These are phyloP conservation scores for Nomada fucata DNA, from an alignment of 2,888 invertebrate genomes.

Conservation along the genomic window DNA sequence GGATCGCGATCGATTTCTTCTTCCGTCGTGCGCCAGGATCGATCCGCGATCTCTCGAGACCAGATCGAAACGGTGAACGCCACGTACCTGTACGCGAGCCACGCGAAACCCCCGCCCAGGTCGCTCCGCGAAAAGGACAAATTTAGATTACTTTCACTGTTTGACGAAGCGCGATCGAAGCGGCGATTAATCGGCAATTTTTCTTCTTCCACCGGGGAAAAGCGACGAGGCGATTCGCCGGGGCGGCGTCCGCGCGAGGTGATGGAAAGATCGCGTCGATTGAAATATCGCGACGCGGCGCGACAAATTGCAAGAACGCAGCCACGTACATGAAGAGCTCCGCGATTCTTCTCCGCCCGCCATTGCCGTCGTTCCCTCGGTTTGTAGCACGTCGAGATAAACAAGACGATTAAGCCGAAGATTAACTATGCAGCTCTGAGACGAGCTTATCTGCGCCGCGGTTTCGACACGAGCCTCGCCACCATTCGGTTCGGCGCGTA, in stretches of 20 bases:
- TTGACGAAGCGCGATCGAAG: constrained; percentile 56
- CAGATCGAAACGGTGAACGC: constrained; percentile 28
- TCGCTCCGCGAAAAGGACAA: constrained; percentile 51
- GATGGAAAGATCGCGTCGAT: constrained; percentile 18
- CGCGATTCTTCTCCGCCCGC: constrained; percentile 33
- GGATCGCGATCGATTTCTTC: constrained; percentile 60
- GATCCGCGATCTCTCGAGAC: constrained; percentile 46
- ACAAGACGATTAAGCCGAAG: constrained; percentile 58
- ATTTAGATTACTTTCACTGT: constrained; percentile 70
- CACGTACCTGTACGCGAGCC: background rate
- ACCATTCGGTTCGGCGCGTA: constrained; percentile 24
- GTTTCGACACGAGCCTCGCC: constrained; percentile 53
- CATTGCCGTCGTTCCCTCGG: constrained; percentile 54
- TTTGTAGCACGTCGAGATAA: constrained; percentile 59
- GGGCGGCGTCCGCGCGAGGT: too few species aligned
- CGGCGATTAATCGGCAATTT: constrained; percentile 39
- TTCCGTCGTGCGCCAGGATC: constrained; percentile 41
- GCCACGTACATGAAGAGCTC: constrained; percentile 48
- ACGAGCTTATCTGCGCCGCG: constrained; percentile 56
- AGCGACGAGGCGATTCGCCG: background rate
- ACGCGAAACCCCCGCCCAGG: constrained; percentile 37
- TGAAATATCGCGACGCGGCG: constrained; percentile 42
- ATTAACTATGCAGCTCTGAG: constrained; percentile 59
- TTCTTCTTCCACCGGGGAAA: constrained; percentile 1
- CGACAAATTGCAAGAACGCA: constrained; percentile 50